Evolutionary conservation across 2,888 invertebrate species (phyloP).

Genomic region (Malthinus flaveolus): DNA sequence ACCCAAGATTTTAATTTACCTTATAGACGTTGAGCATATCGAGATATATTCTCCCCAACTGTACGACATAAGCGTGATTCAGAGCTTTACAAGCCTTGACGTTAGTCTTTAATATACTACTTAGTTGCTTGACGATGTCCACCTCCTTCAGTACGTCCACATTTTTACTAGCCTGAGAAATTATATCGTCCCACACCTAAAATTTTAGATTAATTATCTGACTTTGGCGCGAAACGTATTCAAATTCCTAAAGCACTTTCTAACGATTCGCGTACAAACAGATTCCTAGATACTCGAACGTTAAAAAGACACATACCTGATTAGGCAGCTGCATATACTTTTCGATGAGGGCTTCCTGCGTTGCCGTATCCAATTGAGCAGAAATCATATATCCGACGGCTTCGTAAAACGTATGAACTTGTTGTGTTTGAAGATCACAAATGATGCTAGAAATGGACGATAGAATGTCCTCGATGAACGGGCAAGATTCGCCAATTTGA

Average conservation of each 20-base stretch:
- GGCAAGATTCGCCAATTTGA: slow-evolving; percentile 94
- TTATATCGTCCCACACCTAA: slow-evolving; percentile 92
- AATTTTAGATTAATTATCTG: slow-evolving; percentile 7
- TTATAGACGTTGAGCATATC: slow-evolving; percentile 99
- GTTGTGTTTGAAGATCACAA: slow-evolving; percentile 97
- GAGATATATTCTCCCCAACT: slow-evolving; percentile 94
- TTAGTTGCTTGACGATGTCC: slow-evolving; percentile 95
- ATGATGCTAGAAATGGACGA: slow-evolving; percentile 95
- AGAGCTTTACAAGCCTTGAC: slow-evolving; percentile 98
- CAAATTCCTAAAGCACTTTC: too few species aligned
- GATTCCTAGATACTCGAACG: too few species aligned
- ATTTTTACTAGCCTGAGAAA: slow-evolving; percentile 94
- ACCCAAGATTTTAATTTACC: slow-evolving; percentile 58
- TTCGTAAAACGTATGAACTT: slow-evolving; percentile 99
- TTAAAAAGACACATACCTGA: slow-evolving; percentile 61
- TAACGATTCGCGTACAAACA: too few species aligned
- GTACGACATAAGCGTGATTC: slow-evolving; percentile 93
- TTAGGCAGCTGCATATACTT: slow-evolving; percentile 98
- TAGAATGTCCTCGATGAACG: slow-evolving; percentile 98
- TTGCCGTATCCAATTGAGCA: slow-evolving; percentile 87
- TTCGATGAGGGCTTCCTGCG: slow-evolving; percentile 93
- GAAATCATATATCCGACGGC: slow-evolving; percentile 99
- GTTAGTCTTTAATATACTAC: slow-evolving; percentile 98
- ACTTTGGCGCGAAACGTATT: too few species aligned
- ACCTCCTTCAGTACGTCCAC: slow-evolving; percentile 95